A percentile compares a stretch with the other conserved stretches of the same genome.
phyloP scores from a whole-genome alignment of 2,888 invertebrate species.

The Phlogophora meticulosa region DNA sequence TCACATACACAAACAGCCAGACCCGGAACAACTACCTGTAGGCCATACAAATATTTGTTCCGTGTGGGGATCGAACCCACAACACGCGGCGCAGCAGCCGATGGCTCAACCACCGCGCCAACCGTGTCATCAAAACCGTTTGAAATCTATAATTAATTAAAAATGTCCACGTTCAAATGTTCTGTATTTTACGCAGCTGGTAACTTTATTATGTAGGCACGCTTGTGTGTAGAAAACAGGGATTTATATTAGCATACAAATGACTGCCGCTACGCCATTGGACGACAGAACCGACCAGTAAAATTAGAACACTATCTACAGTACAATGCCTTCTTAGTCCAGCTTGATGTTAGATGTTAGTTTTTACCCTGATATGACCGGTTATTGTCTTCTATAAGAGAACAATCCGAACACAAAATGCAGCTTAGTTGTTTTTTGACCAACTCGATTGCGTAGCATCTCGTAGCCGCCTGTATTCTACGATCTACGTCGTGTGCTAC shows the following conservation, averaged over 20 bases:
- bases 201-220: not conserved
- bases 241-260: constrained; percentile 42
- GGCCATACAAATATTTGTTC: too few relatives aligned
- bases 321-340: not conserved
- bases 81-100: too few relatives aligned
- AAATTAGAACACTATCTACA: not conserved
- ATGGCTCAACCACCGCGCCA: too few relatives aligned
- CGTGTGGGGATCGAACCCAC: too few relatives aligned
- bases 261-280: constrained; percentile 21
- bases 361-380: too few relatives aligned
- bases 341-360: too few relatives aligned
- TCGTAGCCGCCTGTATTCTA: constrained; percentile 36
- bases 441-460: constrained; percentile 2
- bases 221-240: constrained; percentile 14
- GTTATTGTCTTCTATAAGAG: too few relatives aligned
- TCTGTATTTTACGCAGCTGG: not conserved
- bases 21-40: too few relatives aligned
- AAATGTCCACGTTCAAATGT: not conserved
- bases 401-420: too few relatives aligned
- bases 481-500: constrained; percentile 16
- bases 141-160: too few relatives aligned
- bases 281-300: constrained; percentile 20
- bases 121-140: too few relatives aligned
- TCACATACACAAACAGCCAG: too few relatives aligned
- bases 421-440: not conserved